Conservation (phyloP, 2,888 invertebrate species). For the Volucella zonaria region DNA sequence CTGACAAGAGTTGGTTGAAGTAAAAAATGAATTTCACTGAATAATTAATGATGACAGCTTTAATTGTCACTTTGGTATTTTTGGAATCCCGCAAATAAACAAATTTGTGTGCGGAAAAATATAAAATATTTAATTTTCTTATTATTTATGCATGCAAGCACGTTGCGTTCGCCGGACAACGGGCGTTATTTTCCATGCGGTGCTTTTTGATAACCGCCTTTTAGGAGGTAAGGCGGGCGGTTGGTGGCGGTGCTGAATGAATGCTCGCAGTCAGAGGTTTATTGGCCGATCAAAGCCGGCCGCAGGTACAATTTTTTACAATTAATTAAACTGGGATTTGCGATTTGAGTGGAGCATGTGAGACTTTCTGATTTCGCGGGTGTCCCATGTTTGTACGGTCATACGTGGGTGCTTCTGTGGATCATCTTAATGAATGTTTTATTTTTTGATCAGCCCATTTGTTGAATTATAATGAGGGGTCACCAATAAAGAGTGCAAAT, state of each 20-base stretch:
- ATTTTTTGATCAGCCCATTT: too few species aligned
- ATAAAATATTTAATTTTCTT: constrained; percentile 41
- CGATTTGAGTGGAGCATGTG: constrained; percentile 49
- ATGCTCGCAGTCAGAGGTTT: constrained; percentile 19
- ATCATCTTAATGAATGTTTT: background rate
- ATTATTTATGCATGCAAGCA: constrained; percentile 35
- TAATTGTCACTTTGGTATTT: constrained; percentile 73
- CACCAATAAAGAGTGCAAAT: too few species aligned
- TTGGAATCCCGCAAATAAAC: constrained; percentile 70
- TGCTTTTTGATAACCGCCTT: constrained; percentile 10
- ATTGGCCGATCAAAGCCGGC: constrained; percentile 51
- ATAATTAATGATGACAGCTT: constrained; percentile 69
- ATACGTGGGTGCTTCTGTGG: background rate
- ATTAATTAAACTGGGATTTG: constrained; percentile 67
- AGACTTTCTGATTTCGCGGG: constrained; percentile 19
- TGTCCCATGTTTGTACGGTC: background rate
- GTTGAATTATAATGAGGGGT: too few species aligned
- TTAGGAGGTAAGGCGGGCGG: background rate
- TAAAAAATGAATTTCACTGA: constrained; percentile 54
- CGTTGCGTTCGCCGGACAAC: background rate
- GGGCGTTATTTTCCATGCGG: background rate
- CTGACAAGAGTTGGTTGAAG: constrained; percentile 23
- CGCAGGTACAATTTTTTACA: constrained; percentile 41
- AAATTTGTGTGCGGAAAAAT: constrained; percentile 69
- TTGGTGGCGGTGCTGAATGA: background rate